Percentiles rank a stretch among this genome's conserved stretches.
phyloP scores from a whole-genome alignment of 2,113 vertebrate genomes.

The Emydocephalus ijimae region DNA sequence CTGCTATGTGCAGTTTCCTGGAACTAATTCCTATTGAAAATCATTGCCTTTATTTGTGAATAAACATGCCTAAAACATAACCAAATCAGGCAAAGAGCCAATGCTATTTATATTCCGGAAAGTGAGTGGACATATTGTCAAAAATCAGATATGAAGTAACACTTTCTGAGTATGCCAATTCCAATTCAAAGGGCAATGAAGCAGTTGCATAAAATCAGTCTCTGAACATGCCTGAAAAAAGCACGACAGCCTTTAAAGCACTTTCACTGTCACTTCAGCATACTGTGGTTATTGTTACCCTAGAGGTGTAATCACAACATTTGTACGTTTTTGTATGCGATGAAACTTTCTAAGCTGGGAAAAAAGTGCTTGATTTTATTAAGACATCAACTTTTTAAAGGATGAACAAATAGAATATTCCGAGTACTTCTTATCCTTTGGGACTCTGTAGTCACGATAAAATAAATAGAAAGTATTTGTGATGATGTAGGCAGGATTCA shows the following conservation, averaged over 20 bases:
- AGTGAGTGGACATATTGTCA: background rate
- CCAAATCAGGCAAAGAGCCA: background rate
- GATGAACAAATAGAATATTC: background rate
- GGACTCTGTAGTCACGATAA: background rate
- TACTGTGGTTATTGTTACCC: background rate
- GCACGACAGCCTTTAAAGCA: background rate
- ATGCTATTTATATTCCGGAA: slow-evolving; percentile 30
- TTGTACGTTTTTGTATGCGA: background rate
- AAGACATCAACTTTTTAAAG: background rate
- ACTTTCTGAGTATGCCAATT: background rate
- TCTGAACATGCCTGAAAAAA: slow-evolving; percentile 15
- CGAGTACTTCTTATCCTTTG: background rate
- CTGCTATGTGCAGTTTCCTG: background rate
- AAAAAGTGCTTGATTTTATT: background rate
- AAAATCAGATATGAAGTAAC: slow-evolving; percentile 5
- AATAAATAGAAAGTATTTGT: background rate
- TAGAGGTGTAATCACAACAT: background rate
- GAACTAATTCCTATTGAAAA: background rate
- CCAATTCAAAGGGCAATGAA: background rate
- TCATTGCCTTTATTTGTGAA: background rate
- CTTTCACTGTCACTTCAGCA: slow-evolving; percentile 7
- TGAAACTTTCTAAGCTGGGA: background rate
- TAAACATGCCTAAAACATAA: background rate
- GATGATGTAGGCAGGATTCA: background rate
- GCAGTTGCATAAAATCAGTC: background rate